phyloP scores from a whole-genome alignment of 2,888 invertebrate genomes.

The Drosophila formosana region DNA sequence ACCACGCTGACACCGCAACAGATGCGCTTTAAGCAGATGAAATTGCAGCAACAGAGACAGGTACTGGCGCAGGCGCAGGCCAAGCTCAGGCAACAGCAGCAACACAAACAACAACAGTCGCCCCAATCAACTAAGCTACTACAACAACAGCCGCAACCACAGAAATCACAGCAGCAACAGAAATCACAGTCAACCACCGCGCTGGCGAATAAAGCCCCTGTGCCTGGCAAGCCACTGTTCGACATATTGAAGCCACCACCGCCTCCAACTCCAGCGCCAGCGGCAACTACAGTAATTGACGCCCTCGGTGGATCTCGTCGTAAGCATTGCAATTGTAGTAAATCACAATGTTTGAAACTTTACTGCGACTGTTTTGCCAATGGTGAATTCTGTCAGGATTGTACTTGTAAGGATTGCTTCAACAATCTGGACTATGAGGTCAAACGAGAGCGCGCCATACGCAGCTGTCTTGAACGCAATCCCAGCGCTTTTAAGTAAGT shows the following conservation, averaged over 20 bases:
- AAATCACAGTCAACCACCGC: slow-evolving; percentile 23
- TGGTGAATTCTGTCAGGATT: slow-evolving; percentile 98
- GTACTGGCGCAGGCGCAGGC: slow-evolving; percentile 53
- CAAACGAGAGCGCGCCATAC: slow-evolving; percentile 96
- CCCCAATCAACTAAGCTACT: slow-evolving; percentile 23
- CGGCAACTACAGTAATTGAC: slow-evolving; percentile 34
- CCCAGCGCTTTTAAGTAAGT: slow-evolving; percentile 95
- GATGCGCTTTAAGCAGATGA: slow-evolving; percentile 55
- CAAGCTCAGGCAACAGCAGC: slow-evolving; percentile 61
- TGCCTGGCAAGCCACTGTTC: slow-evolving; percentile 55
- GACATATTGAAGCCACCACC: slow-evolving; percentile 62
- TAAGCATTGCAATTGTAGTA: slow-evolving; percentile 99
- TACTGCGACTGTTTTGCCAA: slow-evolving; percentile 99
- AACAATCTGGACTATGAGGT: slow-evolving; percentile 98
- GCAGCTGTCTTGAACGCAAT: slow-evolving; percentile 97
- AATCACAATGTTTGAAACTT: slow-evolving; percentile 98
- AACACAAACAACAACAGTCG: slow-evolving; percentile 29
- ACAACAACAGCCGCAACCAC: slow-evolving; percentile 25
- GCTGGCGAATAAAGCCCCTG: slow-evolving; percentile 33
- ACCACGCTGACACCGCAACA: slow-evolving; percentile 46
- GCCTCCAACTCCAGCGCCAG: slow-evolving; percentile 13
- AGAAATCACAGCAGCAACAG: slow-evolving; percentile 22
- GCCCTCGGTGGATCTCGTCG: slow-evolving; percentile 85
- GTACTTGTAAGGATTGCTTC: slow-evolving; percentile 98
- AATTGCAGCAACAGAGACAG: slow-evolving; percentile 51